Evolutionary conservation across 64 coral and sea anemone species (phyloP), one percentile per base, ranked within the genome.

Genomic region (Stichodactyla mertensii): DNA sequence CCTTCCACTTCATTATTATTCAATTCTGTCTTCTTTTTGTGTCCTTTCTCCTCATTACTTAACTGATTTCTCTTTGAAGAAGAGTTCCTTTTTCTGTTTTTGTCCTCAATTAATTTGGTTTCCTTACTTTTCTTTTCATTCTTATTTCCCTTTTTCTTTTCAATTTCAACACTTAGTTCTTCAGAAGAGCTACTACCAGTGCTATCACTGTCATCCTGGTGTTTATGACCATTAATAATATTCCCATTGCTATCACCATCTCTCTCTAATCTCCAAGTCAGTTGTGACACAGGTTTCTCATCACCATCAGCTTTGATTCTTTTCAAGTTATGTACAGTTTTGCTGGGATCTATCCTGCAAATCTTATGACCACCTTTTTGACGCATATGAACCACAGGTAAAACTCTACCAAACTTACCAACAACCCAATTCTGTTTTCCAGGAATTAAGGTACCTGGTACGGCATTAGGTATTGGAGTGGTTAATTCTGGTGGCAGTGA

Each of bases 351-450:
- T 82, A 99, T 95, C 84, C 89, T 99, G 8, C 86, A 77, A 52
- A 99, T 86, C 71, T 99, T 99, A 84, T 64, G 92, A 16, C 86
- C 85, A 69, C 90, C 90, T 59, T 71, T 92, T n/a, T 84, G 70
- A 51, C 97, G 88, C 18, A 99, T 86, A 58, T 90, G 93, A 22
- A 99, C 77, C 86, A 99, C 66, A 6, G 97, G 97, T 11, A 99
- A 66, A 57, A 84, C 97, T 57, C 97, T 88, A 24, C 90, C 93
- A 78, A 99, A 99, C 80, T 95, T 99, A 23, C 97, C 91, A 18
- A 99, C 93, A 54, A 99, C 97, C 97, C 97, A 99, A 86, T 95
- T 93, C 60, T 83, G 89, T 51, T 92, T 92, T 16, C 93, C 92
- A 28, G 93, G 97, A 52, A 99, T 85, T 18, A 78, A 88, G 10